A percentile compares a stretch with the other conserved stretches of the same genome.
These are phyloP conservation scores for Magallana ariakensis DNA, from an alignment of 1,140 invertebrate species.

Conservation along the genomic window DNA sequence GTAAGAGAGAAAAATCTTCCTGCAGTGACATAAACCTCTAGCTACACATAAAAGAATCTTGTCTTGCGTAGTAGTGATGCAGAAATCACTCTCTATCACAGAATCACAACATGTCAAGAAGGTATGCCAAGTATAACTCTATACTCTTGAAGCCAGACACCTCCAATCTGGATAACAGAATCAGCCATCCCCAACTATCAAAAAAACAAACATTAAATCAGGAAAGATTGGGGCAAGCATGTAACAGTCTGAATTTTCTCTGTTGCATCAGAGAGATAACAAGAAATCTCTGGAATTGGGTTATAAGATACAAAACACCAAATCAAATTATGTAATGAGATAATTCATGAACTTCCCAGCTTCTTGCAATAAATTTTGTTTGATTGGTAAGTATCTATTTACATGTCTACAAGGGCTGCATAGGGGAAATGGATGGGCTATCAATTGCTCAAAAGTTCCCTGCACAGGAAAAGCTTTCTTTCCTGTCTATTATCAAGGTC, in stretches of 20 bases:
- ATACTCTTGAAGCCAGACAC: conserved; percentile 13
- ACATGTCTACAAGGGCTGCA: not conserved
- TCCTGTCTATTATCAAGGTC: conserved; percentile 10
- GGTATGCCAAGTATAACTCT: conserved; percentile 1
- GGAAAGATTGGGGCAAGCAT: not conserved
- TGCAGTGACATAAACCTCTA: not conserved
- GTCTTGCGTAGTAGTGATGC: not conserved
- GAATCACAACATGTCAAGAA: conserved; percentile 8
- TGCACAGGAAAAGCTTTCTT: conserved; percentile 3
- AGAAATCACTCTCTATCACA: conserved; percentile 3
- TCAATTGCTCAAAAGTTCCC: conserved; percentile 9
- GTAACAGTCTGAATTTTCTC: conserved; percentile 23
- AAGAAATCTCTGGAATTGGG: not conserved
- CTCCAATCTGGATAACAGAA: conserved; percentile 1
- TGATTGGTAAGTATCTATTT: not conserved
- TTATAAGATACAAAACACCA: not conserved
- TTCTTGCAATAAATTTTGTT: not conserved
- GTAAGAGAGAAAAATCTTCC: no score
- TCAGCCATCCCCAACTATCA: conserved; percentile 22
- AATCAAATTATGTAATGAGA: not conserved
- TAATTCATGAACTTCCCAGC: not conserved
- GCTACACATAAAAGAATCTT: not conserved
- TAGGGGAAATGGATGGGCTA: conserved; percentile 8
- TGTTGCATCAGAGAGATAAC: not conserved
- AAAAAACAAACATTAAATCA: conserved; percentile 33